Evolutionary conservation across 2,888 invertebrate species (phyloP), one percentile per base, ranked within the genome.

Genomic region (Eristalis arbustorum): DNA sequence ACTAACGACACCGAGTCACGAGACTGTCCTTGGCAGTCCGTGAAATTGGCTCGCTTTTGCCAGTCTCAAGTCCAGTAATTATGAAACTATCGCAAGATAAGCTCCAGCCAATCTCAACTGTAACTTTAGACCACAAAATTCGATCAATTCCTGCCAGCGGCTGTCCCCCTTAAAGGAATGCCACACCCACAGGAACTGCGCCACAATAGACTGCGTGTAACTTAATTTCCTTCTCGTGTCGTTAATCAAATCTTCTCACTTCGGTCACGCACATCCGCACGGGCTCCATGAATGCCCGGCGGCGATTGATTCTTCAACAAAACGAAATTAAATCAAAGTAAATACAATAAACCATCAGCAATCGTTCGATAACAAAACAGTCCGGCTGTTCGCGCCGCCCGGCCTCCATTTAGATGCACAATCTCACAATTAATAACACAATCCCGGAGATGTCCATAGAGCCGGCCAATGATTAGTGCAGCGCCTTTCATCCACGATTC

Each of bases 381-480:
- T 28, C 34, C 37, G 11, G n/a, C 37, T 37, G 18, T 49, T 5
- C 49, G 8, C 59, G n/a, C 18, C 59, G n/a, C 18, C 18, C 69
- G 40, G 18, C 57, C 13, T 64, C 49, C 28, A 78, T 66, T 64
- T 68, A 69, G 59, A 69, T 69, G 69, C 73, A 69, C 84, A 84
- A 79, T 84, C 74, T 79, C 74, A 31, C 31, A 84, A 84, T 84
- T 79, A 84, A 84, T 71, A 83, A 84, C 69, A 68, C 57, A 76
- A 76, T 68, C 66, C 74, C 40, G 67, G 66, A 84, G 64, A 78
- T 74, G 68, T 64, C 40, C 49, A 59, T 11, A 64, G 57, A 23
- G 28, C 64, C 22, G 22, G 37, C 64, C 49, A 18, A 49, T 69
- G 69, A 84, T 74, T 42, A 66, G 66, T 67, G 40, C 63, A 67